Conservation (phyloP, 1,140 invertebrate species). For the Holcopasites calliopsidis region DNA sequence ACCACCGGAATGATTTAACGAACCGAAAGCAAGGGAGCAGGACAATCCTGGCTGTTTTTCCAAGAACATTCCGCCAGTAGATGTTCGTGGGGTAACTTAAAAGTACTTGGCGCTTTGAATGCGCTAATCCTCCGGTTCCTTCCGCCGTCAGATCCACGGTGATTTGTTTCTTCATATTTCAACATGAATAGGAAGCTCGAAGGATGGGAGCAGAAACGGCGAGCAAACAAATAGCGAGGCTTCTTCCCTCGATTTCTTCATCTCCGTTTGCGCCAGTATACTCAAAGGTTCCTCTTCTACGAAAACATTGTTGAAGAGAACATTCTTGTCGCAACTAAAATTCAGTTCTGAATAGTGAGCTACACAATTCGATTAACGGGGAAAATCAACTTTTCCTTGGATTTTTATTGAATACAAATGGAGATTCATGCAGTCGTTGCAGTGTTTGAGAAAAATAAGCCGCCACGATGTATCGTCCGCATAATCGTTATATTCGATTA, state of each 20-base stretch:
- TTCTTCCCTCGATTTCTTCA: slow-evolving; percentile 14
- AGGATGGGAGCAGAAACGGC: slow-evolving; percentile 20
- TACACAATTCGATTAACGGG: no score
- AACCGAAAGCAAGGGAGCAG: slow-evolving; percentile 17
- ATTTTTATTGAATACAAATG: no score
- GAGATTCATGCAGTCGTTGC: no score
- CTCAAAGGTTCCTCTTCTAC: background rate
- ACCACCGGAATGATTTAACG: slow-evolving; percentile 22
- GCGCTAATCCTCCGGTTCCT: slow-evolving; percentile 38
- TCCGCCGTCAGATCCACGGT: slow-evolving; percentile 9
- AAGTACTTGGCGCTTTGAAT: background rate
- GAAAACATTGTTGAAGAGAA: background rate
- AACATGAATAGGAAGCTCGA: slow-evolving; percentile 1
- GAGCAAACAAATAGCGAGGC: slow-evolving; percentile 36
- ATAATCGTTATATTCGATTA: no score
- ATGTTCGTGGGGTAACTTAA: background rate
- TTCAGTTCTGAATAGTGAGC: no score
- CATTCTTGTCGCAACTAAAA: no score
- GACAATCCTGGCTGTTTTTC: slow-evolving; percentile 38
- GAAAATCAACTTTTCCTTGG: no score
- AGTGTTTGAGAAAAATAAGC: no score
- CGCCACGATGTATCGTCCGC: no score
- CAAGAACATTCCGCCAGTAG: slow-evolving; percentile 23
- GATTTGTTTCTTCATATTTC: slow-evolving; percentile 50
- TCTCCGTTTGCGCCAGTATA: background rate